phyloP scores from a whole-genome alignment of 2,888 invertebrate species.

The Octonoba sinensis region DNA sequence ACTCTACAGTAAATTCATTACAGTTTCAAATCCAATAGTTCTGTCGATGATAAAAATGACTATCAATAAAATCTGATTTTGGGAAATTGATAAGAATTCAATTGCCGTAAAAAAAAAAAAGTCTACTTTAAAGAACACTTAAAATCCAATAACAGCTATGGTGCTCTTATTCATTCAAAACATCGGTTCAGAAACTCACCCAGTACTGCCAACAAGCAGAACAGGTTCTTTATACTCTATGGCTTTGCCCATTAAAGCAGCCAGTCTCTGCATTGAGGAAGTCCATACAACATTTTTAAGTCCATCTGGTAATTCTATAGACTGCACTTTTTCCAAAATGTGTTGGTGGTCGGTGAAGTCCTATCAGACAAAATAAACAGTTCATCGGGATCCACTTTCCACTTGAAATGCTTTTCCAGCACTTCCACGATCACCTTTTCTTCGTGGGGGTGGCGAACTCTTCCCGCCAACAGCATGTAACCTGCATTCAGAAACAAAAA shows the following conservation, averaged over 20 bases:
- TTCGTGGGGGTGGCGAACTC: constrained; percentile 89
- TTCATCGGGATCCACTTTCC: constrained; percentile 79
- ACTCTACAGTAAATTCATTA: too few species aligned
- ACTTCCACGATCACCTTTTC: constrained; percentile 80
- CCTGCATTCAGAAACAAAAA: constrained; percentile 71
- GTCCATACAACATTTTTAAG: constrained; percentile 95
- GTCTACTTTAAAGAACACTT: too few species aligned
- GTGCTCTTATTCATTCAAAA: too few species aligned
- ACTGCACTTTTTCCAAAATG: constrained; percentile 19
- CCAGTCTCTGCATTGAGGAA: constrained; percentile 83
- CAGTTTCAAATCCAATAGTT: too few species aligned
- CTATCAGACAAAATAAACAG: constrained; percentile 76
- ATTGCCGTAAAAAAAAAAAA: too few species aligned
- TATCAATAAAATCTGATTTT: too few species aligned
- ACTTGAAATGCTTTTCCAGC: constrained; percentile 78
- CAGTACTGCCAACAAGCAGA: constrained; percentile 95
- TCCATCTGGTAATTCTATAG: constrained; percentile 68
- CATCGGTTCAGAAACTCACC: constrained; percentile 68
- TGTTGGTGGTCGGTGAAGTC: constrained; percentile 19
- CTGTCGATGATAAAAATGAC: too few species aligned
- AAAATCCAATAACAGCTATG: too few species aligned
- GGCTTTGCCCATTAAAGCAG: constrained; percentile 79
- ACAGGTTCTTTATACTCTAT: constrained; percentile 93
- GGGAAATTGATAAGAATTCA: too few species aligned
- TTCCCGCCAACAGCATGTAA: constrained; percentile 91